Conservation (phyloP, 2,113 vertebrate genomes). For the Girardinichthys multiradiatus region DNA sequence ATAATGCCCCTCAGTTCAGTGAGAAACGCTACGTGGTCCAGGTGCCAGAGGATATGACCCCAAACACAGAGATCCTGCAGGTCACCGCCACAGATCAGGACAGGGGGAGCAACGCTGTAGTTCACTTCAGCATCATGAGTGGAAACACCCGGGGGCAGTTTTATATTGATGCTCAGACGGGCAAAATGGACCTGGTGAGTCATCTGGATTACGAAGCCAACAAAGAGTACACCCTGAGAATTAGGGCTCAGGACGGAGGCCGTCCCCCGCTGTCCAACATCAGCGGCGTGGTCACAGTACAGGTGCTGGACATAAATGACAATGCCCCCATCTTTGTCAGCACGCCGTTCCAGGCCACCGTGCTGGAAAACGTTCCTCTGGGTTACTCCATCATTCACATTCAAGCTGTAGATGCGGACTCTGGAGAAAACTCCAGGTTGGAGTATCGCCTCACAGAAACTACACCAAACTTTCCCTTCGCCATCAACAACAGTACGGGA, state of each 20-base stretch:
- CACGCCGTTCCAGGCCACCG: slow-evolving; percentile 93
- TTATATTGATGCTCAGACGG: slow-evolving; percentile 93
- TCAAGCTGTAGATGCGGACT: slow-evolving; percentile 93
- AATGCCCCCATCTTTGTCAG: slow-evolving; percentile 96
- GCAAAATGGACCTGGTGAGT: slow-evolving; percentile 89
- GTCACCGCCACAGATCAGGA: slow-evolving; percentile 90
- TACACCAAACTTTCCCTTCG: slow-evolving; percentile 84
- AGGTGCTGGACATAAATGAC: slow-evolving; percentile 94
- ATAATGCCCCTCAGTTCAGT: slow-evolving; percentile 93
- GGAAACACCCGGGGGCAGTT: slow-evolving; percentile 95
- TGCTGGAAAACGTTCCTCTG: slow-evolving; percentile 91
- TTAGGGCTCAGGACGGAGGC: slow-evolving; percentile 93
- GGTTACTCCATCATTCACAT: slow-evolving; percentile 94
- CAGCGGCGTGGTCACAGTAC: slow-evolving; percentile 90
- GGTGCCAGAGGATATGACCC: slow-evolving; percentile 87
- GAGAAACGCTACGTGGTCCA: slow-evolving; percentile 91
- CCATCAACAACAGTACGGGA: slow-evolving; percentile 93
- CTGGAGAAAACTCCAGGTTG: slow-evolving; percentile 89
- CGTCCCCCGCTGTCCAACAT: slow-evolving; percentile 93
- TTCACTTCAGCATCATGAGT: slow-evolving; percentile 98
- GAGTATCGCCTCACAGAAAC: slow-evolving; percentile 87
- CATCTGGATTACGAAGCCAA: slow-evolving; percentile 92
- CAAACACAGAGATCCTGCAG: slow-evolving; percentile 85
- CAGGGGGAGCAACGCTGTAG: slow-evolving; percentile 88
- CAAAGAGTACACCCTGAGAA: slow-evolving; percentile 91